Evolutionary conservation across 35 echinoderm and acorn worm genomes (phyloP).

Genomic region (Ophioderma brevispina): DNA sequence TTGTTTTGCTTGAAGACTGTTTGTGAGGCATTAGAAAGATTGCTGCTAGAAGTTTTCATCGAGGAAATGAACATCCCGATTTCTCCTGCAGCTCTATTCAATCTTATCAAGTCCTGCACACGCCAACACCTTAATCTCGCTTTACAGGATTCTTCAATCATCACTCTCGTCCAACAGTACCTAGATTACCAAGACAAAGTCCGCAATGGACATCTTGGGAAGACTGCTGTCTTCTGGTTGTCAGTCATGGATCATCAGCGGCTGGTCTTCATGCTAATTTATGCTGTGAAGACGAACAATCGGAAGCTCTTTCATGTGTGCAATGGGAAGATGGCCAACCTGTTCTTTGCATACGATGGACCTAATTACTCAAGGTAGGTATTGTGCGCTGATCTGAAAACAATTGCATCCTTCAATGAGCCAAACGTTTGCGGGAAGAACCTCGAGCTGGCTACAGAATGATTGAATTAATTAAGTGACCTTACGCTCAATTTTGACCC

Average conservation of each 20-base stretch:
- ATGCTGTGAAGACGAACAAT: slow-evolving; percentile 80
- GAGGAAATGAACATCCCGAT: slow-evolving; percentile 38
- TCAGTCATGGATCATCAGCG: slow-evolving; percentile 52
- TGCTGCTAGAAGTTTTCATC: slow-evolving; percentile 52
- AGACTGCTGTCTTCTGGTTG: slow-evolving; percentile 75
- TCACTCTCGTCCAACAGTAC: slow-evolving; percentile 18
- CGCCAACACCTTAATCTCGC: slow-evolving; percentile 48
- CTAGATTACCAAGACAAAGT: slow-evolving; percentile 50
- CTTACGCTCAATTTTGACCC: too few species aligned
- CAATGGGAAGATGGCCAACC: slow-evolving; percentile 43
- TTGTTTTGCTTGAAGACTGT: slow-evolving; percentile 67
- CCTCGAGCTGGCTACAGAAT: too few species aligned
- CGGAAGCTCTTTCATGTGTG: slow-evolving; percentile 32
- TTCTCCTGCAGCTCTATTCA: neutral
- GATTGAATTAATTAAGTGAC: too few species aligned
- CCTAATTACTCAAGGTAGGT: slow-evolving; percentile 70
- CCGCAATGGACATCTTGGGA: slow-evolving; percentile 47
- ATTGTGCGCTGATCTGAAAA: too few species aligned
- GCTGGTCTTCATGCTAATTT: slow-evolving; percentile 41
- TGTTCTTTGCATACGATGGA: slow-evolving; percentile 66
- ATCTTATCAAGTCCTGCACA: slow-evolving; percentile 31
- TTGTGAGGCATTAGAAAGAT: slow-evolving; percentile 47
- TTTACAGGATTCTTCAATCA: slow-evolving; percentile 24
- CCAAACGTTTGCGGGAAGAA: too few species aligned
- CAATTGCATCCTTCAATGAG: too few species aligned